Percentiles rank a stretch among this genome's conserved stretches.
phyloP scores from a whole-genome alignment of 2,888 invertebrate genomes.

The Gandaritis pyraliata region DNA sequence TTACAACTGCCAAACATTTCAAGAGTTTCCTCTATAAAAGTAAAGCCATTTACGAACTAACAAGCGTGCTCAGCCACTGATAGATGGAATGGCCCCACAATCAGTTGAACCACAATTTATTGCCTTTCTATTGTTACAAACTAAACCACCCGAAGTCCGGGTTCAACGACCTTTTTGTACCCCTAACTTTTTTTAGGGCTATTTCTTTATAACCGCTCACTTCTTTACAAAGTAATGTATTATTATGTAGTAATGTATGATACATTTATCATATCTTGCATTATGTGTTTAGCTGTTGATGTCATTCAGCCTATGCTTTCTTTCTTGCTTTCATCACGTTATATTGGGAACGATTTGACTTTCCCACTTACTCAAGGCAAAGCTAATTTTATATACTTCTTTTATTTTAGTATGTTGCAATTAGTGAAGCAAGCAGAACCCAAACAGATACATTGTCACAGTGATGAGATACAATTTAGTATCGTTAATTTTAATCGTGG shows the following conservation, averaged over 20 bases:
- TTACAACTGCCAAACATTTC: too few species aligned
- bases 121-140: constrained; percentile 24
- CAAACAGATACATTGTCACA: too few species aligned
- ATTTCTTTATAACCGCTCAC: constrained; percentile 16
- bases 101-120: constrained; percentile 24
- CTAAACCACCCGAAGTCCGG: constrained; percentile 12
- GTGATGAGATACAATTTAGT: too few species aligned
- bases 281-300: constrained; percentile 9
- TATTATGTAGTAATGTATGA: constrained; percentile 3
- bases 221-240: constrained; percentile 13
- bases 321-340: too few species aligned
- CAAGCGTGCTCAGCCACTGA: constrained; percentile 9
- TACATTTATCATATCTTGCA: constrained; percentile 25
- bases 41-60: constrained; percentile 18
- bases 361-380: too few species aligned
- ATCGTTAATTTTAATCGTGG: background rate
- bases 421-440: too few species aligned
- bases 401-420: too few species aligned
- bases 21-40: too few species aligned
- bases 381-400: too few species aligned
- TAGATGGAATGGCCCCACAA: constrained; percentile 4
- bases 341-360: too few species aligned
- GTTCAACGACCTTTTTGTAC: constrained; percentile 19
- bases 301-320: constrained; percentile 19
- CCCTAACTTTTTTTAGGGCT: constrained; percentile 9